Conservation (phyloP, 2,113 vertebrate species). For the Paratilapia polleni region DNA sequence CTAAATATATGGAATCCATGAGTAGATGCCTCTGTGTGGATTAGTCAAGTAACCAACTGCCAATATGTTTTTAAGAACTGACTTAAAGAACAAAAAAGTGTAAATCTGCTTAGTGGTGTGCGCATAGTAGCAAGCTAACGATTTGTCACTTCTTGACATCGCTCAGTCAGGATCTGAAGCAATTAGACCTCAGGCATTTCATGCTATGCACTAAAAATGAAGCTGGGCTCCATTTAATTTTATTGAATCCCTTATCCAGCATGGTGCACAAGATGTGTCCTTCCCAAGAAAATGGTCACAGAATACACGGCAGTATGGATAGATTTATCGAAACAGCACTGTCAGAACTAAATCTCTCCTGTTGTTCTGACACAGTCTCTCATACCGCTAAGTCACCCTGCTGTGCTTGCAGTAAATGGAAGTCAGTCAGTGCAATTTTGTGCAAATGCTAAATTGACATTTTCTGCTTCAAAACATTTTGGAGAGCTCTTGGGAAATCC, state of each 20-base stretch:
- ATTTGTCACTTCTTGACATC: slow-evolving; percentile 57
- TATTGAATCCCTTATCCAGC: slow-evolving; percentile 16
- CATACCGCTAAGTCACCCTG: slow-evolving; percentile 17
- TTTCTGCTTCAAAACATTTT: slow-evolving; percentile 19
- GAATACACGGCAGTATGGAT: slow-evolving; percentile 32
- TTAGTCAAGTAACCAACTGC: not conserved
- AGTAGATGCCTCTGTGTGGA: not conserved
- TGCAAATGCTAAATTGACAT: slow-evolving; percentile 35
- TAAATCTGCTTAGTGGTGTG: not conserved
- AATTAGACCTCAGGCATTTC: slow-evolving; percentile 43
- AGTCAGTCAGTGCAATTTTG: slow-evolving; percentile 9
- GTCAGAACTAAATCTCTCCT: slow-evolving; percentile 29
- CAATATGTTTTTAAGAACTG: not conserved
- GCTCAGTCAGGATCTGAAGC: slow-evolving; percentile 43
- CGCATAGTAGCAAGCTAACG: not conserved
- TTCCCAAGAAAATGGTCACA: slow-evolving; percentile 39
- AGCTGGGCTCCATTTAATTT: slow-evolving; percentile 44
- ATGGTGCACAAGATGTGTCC: slow-evolving; percentile 20
- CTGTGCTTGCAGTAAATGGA: slow-evolving; percentile 26
- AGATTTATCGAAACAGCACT: slow-evolving; percentile 40
- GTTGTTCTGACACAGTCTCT: slow-evolving; percentile 38
- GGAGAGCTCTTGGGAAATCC: not conserved
- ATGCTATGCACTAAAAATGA: slow-evolving; percentile 46
- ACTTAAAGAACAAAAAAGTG: not conserved
- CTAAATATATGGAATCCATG: slow-evolving; percentile 64